A percentile compares a stretch with the other conserved stretches of the same genome.
Evolutionary conservation across 2,797 vertebrate species (phyloP).

Genomic region (Eurystomus glaucurus): DNA sequence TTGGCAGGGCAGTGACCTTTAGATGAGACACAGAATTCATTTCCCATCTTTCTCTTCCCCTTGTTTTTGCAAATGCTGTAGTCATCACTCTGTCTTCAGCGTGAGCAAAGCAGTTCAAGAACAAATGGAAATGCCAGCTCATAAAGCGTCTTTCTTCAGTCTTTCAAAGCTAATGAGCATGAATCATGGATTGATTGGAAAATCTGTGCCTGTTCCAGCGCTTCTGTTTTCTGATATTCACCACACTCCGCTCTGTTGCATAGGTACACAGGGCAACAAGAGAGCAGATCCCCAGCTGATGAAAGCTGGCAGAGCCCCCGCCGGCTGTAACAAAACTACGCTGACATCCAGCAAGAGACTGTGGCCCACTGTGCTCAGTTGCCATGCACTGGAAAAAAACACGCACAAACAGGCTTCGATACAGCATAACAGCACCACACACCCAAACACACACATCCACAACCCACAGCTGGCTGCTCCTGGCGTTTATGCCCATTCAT

Average conservation of each 20-base stretch:
- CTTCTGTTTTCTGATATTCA: neutral
- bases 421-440: neutral
- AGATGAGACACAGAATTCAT: neutral
- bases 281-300: neutral
- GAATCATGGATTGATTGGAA: slow-evolving; percentile 51
- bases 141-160: slow-evolving; percentile 67
- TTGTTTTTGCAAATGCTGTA: neutral
- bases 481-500: neutral
- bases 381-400: neutral
- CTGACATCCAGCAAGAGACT: neutral
- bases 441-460: rapidly evolving
- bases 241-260: neutral
- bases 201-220: slow-evolving; percentile 8
- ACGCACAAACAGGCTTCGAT: neutral
- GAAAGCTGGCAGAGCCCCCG: neutral
- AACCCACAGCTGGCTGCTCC: neutral
- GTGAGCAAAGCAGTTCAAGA: neutral
- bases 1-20: slow-evolving; percentile 53
- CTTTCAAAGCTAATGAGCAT: slow-evolving; percentile 50
- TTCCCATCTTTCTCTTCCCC: neutral
- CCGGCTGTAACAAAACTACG: rapidly evolving
- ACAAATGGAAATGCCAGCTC: slow-evolving; percentile 64
- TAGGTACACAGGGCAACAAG: neutral
- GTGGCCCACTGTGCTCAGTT: neutral
- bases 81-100: neutral